A percentile compares a stretch with the other conserved stretches of the same genome.
These are phyloP conservation scores for Vombatus ursinus DNA, from an alignment of 2,113 vertebrate species.

Conservation along the genomic window DNA sequence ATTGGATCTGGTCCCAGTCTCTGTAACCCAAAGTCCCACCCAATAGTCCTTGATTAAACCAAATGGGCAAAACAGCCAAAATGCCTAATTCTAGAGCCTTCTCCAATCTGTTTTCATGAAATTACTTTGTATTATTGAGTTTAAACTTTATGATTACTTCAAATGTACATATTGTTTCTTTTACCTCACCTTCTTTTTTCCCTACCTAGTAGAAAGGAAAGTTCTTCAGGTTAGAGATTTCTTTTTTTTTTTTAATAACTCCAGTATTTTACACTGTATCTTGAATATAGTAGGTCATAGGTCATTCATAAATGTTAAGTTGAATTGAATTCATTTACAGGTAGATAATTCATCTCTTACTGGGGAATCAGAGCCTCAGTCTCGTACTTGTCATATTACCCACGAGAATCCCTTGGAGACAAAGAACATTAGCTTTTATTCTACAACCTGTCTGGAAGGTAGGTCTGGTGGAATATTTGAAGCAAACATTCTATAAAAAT, in stretches of 20 bases:
- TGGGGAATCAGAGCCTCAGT: constrained; percentile 87
- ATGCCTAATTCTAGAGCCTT: background rate
- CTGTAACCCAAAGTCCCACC: background rate
- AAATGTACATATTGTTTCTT: background rate
- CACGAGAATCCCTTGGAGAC: constrained; percentile 87
- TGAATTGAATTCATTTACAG: constrained; percentile 62
- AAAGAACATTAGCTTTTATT: constrained; percentile 87
- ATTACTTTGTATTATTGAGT: background rate
- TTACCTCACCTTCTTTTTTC: too few relatives aligned
- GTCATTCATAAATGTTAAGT: background rate
- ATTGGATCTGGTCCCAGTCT: rapidly evolving
- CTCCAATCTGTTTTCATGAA: background rate
- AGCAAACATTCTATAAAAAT: rapidly evolving
- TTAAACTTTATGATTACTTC: background rate
- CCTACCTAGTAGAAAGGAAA: background rate
- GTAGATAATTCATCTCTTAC: constrained; percentile 90
- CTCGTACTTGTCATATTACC: constrained; percentile 83
- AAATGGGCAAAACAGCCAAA: background rate
- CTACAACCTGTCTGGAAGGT: constrained; percentile 89
- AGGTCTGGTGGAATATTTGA: background rate
- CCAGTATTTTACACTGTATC: background rate
- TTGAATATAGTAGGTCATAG: background rate
- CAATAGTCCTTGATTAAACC: background rate
- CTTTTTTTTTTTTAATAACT: background rate
- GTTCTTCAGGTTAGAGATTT: background rate